These are phyloP conservation scores for Agelas oroides DNA, from an alignment of 37 sponge, comb jelly and placozoan species.

Conservation along the genomic window DNA sequence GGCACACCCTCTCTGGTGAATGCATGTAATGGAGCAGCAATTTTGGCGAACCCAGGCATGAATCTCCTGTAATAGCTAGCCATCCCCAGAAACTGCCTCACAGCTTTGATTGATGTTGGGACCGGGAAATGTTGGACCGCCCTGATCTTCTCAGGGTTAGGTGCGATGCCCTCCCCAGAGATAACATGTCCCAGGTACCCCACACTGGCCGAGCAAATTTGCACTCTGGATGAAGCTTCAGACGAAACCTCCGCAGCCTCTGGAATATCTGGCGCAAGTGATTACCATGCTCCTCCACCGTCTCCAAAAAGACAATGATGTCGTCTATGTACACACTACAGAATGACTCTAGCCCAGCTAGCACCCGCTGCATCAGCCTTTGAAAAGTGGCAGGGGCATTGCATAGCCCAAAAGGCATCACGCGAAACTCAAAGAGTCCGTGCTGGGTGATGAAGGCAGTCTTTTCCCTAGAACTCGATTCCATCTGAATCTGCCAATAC, in stretches of 20 bases:
- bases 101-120: not conserved
- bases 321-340: conserved; percentile 58
- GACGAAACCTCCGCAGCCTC: conserved; percentile 5
- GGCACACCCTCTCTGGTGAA: conserved; percentile 22
- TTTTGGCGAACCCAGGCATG: conserved; percentile 22
- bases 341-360: not conserved
- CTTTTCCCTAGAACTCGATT: conserved; percentile 11
- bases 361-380: no score
- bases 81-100: conserved; percentile 35
- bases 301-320: conserved; percentile 31
- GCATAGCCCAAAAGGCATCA: conserved; percentile 12
- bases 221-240: conserved; percentile 41
- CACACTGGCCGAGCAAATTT: not conserved
- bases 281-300: conserved; percentile 35
- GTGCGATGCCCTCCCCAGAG: not conserved
- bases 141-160: no score
- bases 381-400: conserved; percentile 2
- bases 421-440: no score
- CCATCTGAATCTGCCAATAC: conserved; percentile 39
- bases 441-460: conserved; percentile 4
- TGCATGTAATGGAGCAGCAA: conserved; percentile 42
- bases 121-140: conserved; percentile 1
- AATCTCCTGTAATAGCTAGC: conserved; percentile 33
- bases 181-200: conserved; percentile 35
- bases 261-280: conserved; percentile 38